Conservation (phyloP, 1,140 invertebrate genomes). For the Kradibia gibbosae region DNA sequence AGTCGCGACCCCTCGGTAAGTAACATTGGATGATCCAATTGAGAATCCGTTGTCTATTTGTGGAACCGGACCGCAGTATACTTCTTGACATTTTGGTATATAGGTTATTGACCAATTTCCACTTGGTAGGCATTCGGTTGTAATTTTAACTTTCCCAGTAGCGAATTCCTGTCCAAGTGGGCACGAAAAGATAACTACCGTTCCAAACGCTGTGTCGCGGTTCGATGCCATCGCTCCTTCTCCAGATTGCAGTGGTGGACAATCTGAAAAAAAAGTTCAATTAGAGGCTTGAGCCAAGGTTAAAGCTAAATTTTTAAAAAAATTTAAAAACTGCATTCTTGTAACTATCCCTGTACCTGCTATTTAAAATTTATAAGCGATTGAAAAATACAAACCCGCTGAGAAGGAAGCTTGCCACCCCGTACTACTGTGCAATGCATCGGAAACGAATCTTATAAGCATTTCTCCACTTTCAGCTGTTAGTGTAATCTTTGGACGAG, state of each 20-base stretch:
- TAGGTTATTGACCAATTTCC: slow-evolving; percentile 94
- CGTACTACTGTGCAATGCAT: slow-evolving; percentile 85
- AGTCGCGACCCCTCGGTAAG: slow-evolving; percentile 91
- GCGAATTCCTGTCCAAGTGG: slow-evolving; percentile 95
- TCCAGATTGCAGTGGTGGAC: slow-evolving; percentile 87
- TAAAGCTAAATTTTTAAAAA: too few species aligned
- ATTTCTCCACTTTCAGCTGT: slow-evolving; percentile 95
- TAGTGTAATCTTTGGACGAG: slow-evolving; percentile 88
- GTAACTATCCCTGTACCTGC: too few species aligned
- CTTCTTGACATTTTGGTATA: slow-evolving; percentile 96
- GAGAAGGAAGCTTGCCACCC: slow-evolving; percentile 95
- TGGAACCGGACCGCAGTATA: slow-evolving; percentile 97
- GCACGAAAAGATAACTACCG: slow-evolving; percentile 90
- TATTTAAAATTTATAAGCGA: not conserved
- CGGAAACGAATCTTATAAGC: slow-evolving; percentile 89
- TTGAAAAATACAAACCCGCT: slow-evolving; percentile 77
- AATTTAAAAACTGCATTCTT: too few species aligned
- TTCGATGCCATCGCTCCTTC: slow-evolving; percentile 90
- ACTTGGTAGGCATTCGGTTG: slow-evolving; percentile 88
- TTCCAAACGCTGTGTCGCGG: slow-evolving; percentile 93
- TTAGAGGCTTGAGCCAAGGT: too few species aligned
- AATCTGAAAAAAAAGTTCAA: slow-evolving; percentile 78
- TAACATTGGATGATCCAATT: slow-evolving; percentile 95
- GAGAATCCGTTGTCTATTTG: slow-evolving; percentile 98
- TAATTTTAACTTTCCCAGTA: slow-evolving; percentile 87